Percentiles rank a stretch among this genome's conserved stretches.
phyloP scores from a whole-genome alignment of 1,140 invertebrate genomes.

The Phortica variegata region DNA sequence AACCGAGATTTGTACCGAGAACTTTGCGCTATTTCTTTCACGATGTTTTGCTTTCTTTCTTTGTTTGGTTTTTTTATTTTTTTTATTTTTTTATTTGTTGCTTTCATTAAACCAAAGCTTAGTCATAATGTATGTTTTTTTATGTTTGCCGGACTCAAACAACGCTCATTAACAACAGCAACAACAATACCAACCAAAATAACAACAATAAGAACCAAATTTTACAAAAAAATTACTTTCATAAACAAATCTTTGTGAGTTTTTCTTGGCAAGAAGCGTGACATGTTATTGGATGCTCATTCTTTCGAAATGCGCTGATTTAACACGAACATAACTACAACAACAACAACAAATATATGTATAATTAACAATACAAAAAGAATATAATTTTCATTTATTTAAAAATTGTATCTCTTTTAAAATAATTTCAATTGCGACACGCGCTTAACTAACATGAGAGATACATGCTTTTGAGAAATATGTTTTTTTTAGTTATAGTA shows the following conservation, averaged over 20 bases:
- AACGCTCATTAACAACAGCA: slow-evolving; percentile 16
- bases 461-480: too few species aligned
- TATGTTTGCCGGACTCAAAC: slow-evolving; percentile 15
- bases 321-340: not conserved
- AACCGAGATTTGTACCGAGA: not conserved
- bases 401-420: slow-evolving; percentile 13
- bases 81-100: not conserved
- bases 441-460: too few species aligned
- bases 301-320: not conserved
- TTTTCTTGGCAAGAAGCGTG: slow-evolving; percentile 22
- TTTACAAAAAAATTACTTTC: too few species aligned
- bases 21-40: slow-evolving; percentile 1
- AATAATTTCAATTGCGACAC: slow-evolving; percentile 23
- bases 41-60: slow-evolving; percentile 8
- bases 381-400: slow-evolving; percentile 19
- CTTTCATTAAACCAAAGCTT: slow-evolving; percentile 14
- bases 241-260: too few species aligned
- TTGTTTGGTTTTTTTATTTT: not conserved
- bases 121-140: slow-evolving; percentile 21
- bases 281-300: slow-evolving; percentile 33
- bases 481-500: slow-evolving; percentile 41
- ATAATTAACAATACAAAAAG: slow-evolving; percentile 18
- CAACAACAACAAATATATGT: slow-evolving; percentile 2
- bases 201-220: too few species aligned
- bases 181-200: not conserved